Base-by-base conservation (phyloP, 2,113 vertebrate species). In the Ariopsis seemanni region DNA sequence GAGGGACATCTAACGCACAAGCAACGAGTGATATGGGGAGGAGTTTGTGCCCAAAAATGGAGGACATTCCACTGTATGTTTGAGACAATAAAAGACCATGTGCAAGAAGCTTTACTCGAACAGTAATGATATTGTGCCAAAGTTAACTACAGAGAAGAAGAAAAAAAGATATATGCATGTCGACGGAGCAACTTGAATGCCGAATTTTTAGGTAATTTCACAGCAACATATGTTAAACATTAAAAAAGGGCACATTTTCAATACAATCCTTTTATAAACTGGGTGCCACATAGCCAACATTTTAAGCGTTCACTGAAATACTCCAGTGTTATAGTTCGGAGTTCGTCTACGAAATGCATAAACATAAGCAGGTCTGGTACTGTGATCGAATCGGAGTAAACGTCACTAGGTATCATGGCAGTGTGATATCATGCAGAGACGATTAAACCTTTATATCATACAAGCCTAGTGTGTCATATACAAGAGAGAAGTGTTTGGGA, bases 401-500 rank as follows among this genome's bases (percentile, higher is more conserved):
- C 30, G 18, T 82, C 15, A 62, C 9, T 42, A 30, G 9, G 11
- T 42, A 81, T 22, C 9, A 9, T 58, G 27, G 18, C n/a, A 57
- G 77, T 20, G 77, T 78, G 55, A 80, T 80, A 58, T 80, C 7
- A 3, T 30, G 53, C 20, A 42, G 55, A 11, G 17, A 12, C 9
- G 7, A 60, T 34, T 42, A 22, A 60, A 60, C 12, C 17, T 10
- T 60, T 34, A 11, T 9, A 60, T 8, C 57, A 22, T 42, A 5
- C 27, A 34, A 60, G 18, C 57, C 27, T 22, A 34, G 57, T 60
- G 18, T 82, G 57, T 81, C 60, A 81, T 60, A 71, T 25, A 77
- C 62, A 17, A 93, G 93, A 93, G 92, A 93, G 92, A 93, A 92
- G 91, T 90, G 93, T 91, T 93, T 92, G 93, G 94, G 72, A 90